Conservation (phyloP, 2,888 invertebrate genomes). For the Polydrusus pterygomalis region DNA sequence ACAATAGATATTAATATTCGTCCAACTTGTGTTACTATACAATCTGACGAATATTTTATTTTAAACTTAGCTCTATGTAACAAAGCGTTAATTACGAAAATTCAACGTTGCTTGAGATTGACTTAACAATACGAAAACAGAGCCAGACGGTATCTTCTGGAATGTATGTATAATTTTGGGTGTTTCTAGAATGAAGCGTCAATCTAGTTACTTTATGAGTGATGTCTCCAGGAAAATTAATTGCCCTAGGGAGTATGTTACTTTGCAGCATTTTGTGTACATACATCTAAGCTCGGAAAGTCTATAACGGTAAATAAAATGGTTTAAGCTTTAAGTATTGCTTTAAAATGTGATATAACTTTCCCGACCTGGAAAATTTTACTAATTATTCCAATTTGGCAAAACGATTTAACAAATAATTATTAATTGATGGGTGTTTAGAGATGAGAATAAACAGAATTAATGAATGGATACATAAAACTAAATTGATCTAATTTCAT, state of each 20-base stretch:
- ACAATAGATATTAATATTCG: no score
- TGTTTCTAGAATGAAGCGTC: slow-evolving; percentile 47
- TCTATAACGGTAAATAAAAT: slow-evolving; percentile 52
- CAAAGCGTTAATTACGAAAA: slow-evolving; percentile 22
- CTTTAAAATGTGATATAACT: slow-evolving; percentile 60
- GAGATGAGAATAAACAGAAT: no score
- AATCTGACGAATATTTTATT: not conserved
- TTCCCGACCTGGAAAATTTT: no score
- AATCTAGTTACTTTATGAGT: slow-evolving; percentile 51
- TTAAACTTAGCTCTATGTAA: slow-evolving; percentile 10
- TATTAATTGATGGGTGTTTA: no score
- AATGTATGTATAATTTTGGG: slow-evolving; percentile 44
- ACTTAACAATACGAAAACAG: slow-evolving; percentile 38
- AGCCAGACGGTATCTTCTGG: slow-evolving; percentile 21
- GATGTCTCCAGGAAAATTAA: slow-evolving; percentile 52
- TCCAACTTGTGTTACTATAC: no score
- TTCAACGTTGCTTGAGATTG: slow-evolving; percentile 29
- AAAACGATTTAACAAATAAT: no score
- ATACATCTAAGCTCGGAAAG: slow-evolving; percentile 57
- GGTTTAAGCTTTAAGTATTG: slow-evolving; percentile 49
- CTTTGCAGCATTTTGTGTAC: slow-evolving; percentile 58
- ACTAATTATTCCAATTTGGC: no score
- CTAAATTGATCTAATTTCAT: no score
- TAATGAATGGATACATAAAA: no score
- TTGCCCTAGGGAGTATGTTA: slow-evolving; percentile 53